These are phyloP conservation scores for Holothuria leucospilota DNA, from an alignment of 53 echinoderm and acorn worm species.

Conservation along the genomic window DNA sequence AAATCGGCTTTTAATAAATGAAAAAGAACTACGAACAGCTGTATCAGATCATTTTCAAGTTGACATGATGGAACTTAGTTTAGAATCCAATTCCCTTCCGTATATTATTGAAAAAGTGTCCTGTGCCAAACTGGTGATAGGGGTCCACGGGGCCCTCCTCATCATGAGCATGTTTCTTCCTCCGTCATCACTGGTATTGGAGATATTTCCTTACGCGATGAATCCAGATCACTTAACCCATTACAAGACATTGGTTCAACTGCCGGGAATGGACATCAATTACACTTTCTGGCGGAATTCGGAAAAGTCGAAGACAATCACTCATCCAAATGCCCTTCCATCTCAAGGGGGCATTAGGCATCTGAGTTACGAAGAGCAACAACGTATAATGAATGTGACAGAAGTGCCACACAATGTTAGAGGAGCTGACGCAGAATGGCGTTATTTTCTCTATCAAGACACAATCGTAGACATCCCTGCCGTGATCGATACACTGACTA, in stretches of 20 bases:
- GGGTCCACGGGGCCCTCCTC: conserved; percentile 76
- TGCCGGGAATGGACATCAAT: conserved; percentile 62
- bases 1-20: not conserved
- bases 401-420: conserved; percentile 68
- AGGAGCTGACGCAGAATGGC: conserved; percentile 72
- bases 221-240: conserved; percentile 73
- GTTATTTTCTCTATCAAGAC: conserved; percentile 76
- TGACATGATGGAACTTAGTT: not conserved
- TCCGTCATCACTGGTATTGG: conserved; percentile 53
- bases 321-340: conserved; percentile 61
- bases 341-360: conserved; percentile 68
- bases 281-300: conserved; percentile 69
- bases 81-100: conserved; percentile 23
- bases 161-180: conserved; percentile 70
- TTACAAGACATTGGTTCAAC: conserved; percentile 62
- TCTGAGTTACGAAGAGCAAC: conserved; percentile 53
- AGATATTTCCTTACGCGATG: conserved; percentile 73
- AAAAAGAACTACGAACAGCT: not conserved
- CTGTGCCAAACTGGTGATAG: conserved; percentile 63
- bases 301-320: conserved; percentile 49
- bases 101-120: conserved; percentile 52
- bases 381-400: conserved; percentile 47
- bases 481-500: conserved; percentile 19
- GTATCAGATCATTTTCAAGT: not conserved
- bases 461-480: conserved; percentile 66